Evolutionary conservation across 2,797 vertebrate genomes (phyloP), one percentile per base, ranked within the genome.

Genomic region (Decapterus maruadsi): DNA sequence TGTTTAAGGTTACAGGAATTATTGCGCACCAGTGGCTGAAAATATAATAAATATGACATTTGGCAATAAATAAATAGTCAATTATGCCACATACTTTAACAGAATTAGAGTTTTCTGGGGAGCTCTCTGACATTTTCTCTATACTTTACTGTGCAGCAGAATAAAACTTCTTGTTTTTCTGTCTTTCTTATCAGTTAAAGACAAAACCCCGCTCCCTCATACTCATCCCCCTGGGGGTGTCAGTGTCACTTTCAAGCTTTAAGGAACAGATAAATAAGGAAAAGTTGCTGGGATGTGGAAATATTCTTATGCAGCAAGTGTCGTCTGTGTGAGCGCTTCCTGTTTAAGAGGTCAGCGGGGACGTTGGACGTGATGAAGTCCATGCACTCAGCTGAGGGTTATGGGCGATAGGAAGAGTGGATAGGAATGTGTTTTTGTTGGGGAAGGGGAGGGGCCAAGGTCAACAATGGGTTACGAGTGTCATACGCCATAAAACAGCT

Each of bases 401-500:
- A 48, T 26, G 54, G 58, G 34, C 48, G 36, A 68, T 68, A 20
- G 50, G n/a, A 51, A 46, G 34, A 42, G 40, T 34, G 22, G 59
- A 45, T 29, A 26, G 3, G 19, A 4, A 43, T 31, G 53, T 61
- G 9, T 14, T 8, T n/a, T 34, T n/a, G 34, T 57, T 7, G 16
- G n/a, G 43, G 42, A 22, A 10, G 22, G 14, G 51, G 50, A 14
- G 8, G 9, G 46, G 36, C 8, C 71, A 84, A 86, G 89, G 89
- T 90, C 82, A 85, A 85, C 81, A 83, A 53, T 59, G 72, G 65
- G 65, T 59, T 60, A 42, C n/a, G 2, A 54, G 34, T 43, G 62
- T 75, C 66, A 77, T 77, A 82, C 77, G 73, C 72, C 26, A 63
- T 80, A 79, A 82, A 88, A 67, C 16, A 10, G 26, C 51, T 50